Percentiles rank a stretch among this genome's conserved stretches.
phyloP scores from a whole-genome alignment of 2,113 vertebrate genomes.

The Cnemophilus loriae region DNA sequence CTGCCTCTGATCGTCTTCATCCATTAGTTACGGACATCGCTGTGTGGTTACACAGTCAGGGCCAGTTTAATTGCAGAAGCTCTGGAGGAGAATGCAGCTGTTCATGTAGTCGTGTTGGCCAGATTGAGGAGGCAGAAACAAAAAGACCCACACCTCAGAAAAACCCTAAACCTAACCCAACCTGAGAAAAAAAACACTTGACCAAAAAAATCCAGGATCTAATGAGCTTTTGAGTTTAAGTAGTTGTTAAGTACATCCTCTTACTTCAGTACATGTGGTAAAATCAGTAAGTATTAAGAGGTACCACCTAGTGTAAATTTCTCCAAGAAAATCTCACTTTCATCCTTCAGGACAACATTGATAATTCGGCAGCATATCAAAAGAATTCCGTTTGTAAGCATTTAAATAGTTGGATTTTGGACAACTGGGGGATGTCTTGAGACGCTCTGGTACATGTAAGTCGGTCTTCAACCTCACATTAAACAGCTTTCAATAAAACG shows the following conservation, averaged over 20 bases:
- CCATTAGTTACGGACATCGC: not conserved
- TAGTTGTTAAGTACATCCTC: not conserved
- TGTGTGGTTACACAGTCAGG: not conserved
- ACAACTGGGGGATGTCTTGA: not conserved
- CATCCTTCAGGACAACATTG: not conserved
- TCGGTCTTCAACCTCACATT: not conserved
- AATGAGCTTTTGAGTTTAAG: not conserved
- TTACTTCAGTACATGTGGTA: not conserved
- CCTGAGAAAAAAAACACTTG: not conserved
- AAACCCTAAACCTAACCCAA: not conserved
- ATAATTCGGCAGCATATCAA: not conserved
- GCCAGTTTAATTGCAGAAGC: not conserved
- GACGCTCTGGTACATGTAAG: fast-evolving
- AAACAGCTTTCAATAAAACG: not conserved
- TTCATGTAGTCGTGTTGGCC: not conserved
- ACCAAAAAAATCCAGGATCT: not conserved
- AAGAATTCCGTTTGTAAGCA: not conserved
- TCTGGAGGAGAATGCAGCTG: not conserved
- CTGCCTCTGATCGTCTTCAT: not conserved
- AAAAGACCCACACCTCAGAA: not conserved
- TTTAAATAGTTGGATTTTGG: not conserved
- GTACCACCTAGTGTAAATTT: not conserved
- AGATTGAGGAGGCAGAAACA: not conserved
- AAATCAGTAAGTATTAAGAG: not conserved
- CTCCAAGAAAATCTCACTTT: not conserved